Evolutionary conservation across 2,888 invertebrate species (phyloP).

Genomic region (Sesia bembeciformis): DNA sequence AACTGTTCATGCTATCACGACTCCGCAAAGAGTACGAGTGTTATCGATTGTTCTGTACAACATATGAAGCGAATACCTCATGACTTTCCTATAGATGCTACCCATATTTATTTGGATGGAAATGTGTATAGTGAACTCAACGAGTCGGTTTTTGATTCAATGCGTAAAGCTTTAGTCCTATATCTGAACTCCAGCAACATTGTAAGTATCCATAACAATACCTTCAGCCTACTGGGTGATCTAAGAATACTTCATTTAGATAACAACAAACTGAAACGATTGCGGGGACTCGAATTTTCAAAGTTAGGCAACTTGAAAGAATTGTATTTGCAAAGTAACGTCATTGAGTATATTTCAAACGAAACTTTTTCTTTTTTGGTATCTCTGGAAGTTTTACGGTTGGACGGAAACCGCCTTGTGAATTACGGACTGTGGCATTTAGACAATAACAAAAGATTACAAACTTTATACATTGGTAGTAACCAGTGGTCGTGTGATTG

Average conservation of each 20-base stretch:
- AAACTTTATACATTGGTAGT: conserved; percentile 83
- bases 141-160: conserved; percentile 55
- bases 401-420: conserved; percentile 89
- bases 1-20: conserved; percentile 97
- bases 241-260: conserved; percentile 88
- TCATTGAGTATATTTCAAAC: conserved; percentile 85
- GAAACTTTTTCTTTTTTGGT: conserved; percentile 84
- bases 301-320: conserved; percentile 86
- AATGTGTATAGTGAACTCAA: conserved; percentile 87
- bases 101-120: conserved; percentile 93
- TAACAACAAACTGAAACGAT: conserved; percentile 84
- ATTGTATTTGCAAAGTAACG: conserved; percentile 90
- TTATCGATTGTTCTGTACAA: conserved; percentile 91
- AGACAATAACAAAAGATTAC: conserved; percentile 79
- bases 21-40: conserved; percentile 91
- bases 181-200: conserved; percentile 90
- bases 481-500: conserved; percentile 94
- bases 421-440: conserved; percentile 88
- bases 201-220: conserved; percentile 87
- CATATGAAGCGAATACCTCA: conserved; percentile 83
- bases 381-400: conserved; percentile 84
- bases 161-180: conserved; percentile 76
- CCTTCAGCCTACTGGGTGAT: conserved; percentile 85
- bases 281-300: conserved; percentile 89
- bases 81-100: conserved; percentile 91